A percentile compares a stretch with the other conserved stretches of the same genome.
Conservation (phyloP, 2,113 vertebrate species). For the Mastomys coucha region DNA sequence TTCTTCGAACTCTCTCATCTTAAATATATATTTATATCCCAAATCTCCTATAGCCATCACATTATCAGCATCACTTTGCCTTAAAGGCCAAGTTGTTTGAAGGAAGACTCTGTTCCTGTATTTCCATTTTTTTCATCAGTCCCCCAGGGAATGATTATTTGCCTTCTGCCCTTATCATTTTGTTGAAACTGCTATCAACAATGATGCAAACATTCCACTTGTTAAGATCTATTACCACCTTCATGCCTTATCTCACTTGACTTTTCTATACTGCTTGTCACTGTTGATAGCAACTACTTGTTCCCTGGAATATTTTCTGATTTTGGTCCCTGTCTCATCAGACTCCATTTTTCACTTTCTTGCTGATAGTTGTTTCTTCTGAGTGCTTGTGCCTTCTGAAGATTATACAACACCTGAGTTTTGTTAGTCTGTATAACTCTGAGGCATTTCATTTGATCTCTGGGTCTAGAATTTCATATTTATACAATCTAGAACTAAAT, state of each 20-base stretch:
- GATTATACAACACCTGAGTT: background rate
- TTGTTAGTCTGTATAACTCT: background rate
- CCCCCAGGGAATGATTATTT: background rate
- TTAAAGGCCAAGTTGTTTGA: no score
- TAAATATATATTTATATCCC: background rate
- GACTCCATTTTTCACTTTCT: background rate
- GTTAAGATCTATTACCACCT: background rate
- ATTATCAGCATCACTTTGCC: background rate
- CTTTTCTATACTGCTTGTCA: background rate
- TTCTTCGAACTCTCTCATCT: background rate
- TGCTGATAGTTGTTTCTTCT: background rate
- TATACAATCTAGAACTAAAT: background rate
- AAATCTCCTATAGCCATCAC: background rate
- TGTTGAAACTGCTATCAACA: background rate
- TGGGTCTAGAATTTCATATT: background rate
- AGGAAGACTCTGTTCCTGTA: background rate
- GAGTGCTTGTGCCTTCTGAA: background rate
- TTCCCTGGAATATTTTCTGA: background rate
- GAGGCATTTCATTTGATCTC: background rate
- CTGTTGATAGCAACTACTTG: background rate
- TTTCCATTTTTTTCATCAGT: background rate
- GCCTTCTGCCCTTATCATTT: background rate
- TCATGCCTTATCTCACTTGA: background rate
- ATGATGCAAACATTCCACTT: background rate
- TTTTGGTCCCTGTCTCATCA: background rate